phyloP scores from a whole-genome alignment of 2,888 invertebrate species.

The Yponomeuta plumbellus region DNA sequence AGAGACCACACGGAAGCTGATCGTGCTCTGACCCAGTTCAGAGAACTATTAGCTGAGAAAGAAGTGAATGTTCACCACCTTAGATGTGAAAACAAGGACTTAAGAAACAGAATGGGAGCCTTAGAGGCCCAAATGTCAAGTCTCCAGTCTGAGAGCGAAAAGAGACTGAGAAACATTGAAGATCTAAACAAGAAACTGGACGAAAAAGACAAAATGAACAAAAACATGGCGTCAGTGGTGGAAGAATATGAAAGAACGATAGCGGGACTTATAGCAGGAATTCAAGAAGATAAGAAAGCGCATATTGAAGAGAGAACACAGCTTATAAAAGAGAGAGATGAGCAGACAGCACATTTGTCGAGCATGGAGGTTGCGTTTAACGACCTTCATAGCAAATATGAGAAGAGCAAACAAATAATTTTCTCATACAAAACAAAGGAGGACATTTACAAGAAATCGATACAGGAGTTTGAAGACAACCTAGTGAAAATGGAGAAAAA shows the following conservation, averaged over 20 bases:
- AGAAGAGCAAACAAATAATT: constrained; percentile 80
- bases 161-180: constrained; percentile 53
- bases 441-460: constrained; percentile 80
- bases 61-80: constrained; percentile 72
- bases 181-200: constrained; percentile 52
- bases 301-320: constrained; percentile 70
- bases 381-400: constrained; percentile 79
- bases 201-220: constrained; percentile 66
- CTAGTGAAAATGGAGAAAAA: constrained; percentile 86
- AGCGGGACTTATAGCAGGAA: constrained; percentile 83
- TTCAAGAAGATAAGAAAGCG: constrained; percentile 80
- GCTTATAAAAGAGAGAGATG: constrained; percentile 76
- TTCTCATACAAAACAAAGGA: constrained; percentile 77
- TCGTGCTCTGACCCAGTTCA: constrained; percentile 55
- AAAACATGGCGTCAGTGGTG: constrained; percentile 80
- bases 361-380: constrained; percentile 80
- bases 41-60: constrained; percentile 73
- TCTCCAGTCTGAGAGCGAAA: constrained; percentile 50
- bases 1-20: constrained; percentile 55
- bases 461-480: constrained; percentile 82
- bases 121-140: constrained; percentile 56
- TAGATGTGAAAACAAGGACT: constrained; percentile 63
- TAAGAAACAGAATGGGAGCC: constrained; percentile 59
- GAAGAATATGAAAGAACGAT: constrained; percentile 88
- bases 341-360: constrained; percentile 77